These are phyloP conservation scores for Trichosurus vulpecula DNA, from an alignment of 2,797 vertebrate species.

Conservation along the genomic window DNA sequence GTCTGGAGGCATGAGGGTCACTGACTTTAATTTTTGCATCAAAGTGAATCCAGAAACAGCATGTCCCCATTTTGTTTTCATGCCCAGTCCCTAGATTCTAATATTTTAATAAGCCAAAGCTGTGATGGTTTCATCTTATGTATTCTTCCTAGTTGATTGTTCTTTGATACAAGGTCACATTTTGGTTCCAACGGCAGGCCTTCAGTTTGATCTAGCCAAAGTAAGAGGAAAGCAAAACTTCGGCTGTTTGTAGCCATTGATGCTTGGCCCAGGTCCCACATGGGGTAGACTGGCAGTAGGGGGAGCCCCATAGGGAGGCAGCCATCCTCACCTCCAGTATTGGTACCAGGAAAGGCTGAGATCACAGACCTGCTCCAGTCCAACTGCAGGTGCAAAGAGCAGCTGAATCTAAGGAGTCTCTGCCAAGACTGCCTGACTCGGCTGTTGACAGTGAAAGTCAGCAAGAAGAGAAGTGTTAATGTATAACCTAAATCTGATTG, in stretches of 20 bases:
- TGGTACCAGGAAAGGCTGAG: constrained; percentile 21
- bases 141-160: not conserved
- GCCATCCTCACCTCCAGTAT: constrained; percentile 1
- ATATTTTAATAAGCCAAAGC: not conserved
- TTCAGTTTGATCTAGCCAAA: not conserved
- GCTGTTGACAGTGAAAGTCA: constrained; percentile 60
- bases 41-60: not conserved
- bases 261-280: not conserved
- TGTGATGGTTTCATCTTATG: not conserved
- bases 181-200: constrained; percentile 11
- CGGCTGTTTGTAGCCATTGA: constrained; percentile 6
- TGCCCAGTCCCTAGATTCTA: not conserved
- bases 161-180: constrained; percentile 45
- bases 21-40: not conserved
- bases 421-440: constrained; percentile 30
- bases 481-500: not conserved
- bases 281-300: not conserved
- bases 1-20: not conserved
- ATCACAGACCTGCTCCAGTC: not conserved
- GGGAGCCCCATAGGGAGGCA: not conserved
- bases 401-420: not conserved
- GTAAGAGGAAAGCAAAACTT: not conserved
- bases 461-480: not conserved
- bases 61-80: not conserved
- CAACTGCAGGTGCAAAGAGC: constrained; percentile 43